Base-by-base conservation (phyloP, 30 jellyfish, hydroid and myxozoan species). In the Hydra vulgaris region DNA sequence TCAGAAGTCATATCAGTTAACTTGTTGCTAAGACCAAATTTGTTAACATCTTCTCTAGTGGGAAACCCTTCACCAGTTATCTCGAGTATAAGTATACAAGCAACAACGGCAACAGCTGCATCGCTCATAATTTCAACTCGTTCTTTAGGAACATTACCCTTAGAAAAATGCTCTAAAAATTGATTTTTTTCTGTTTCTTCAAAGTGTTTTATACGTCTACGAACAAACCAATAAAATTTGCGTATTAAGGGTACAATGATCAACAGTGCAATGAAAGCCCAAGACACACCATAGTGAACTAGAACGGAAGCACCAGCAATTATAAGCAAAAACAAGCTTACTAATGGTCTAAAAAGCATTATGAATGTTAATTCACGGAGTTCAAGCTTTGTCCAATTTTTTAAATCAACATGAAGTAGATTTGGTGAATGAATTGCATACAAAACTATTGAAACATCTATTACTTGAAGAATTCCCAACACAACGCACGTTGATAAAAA, bases 101-200 rank as follows among this genome's bases (percentile, higher is more conserved):
- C 87, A 25, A 80, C 66, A 16, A 80, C 66, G 15, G 87, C 87
- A 66, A 70, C 15, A 66, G 87, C 87, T 66, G 87, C 87, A 80
- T 80, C 87, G 19, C 83, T 80, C 80, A 80, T 66, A 56, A 69
- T 66, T 25, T 66, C 87, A 0, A 80, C 83, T 4, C 87, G 68
- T 80, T 80, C 87, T 70, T 80, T 80, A 3, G 73, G 18, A 25
- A 80, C 71, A 70, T 80, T 80, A 16, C 87, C 87, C 21, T 66
- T 68, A 22, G 83, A 27, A 27, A 80, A 70, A 52, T 66, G 71
- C 8, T 1, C 26, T 21, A 66, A 80, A 26, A 80, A 80, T 0
- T 25, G 70, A 0, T 26, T 19, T 25, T 80, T 67, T 16, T 80
- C 87, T 23, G 54, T 66, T 70, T 66, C 68, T 25, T 82, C 22